These are phyloP conservation scores for Sinodicranocentrus sp. DNA, from an alignment of 2,888 invertebrate genomes.

Conservation along the genomic window DNA sequence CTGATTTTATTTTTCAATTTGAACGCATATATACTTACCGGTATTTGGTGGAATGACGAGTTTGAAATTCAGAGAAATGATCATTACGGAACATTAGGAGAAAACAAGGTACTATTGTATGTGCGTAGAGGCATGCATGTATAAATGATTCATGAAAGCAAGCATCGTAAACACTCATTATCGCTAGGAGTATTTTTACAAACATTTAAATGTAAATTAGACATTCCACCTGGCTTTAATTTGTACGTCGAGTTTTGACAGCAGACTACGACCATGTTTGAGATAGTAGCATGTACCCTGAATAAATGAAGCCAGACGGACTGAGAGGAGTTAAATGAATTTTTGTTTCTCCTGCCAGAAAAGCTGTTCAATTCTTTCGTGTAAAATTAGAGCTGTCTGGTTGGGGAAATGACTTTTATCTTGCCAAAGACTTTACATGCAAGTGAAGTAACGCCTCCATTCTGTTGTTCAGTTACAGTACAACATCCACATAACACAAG, in stretches of 20 bases:
- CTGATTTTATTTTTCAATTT: too few species aligned
- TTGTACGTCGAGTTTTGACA: not conserved
- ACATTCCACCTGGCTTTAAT: constrained; percentile 1
- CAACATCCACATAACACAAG: too few species aligned
- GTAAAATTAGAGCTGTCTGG: too few species aligned
- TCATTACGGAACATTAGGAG: not conserved
- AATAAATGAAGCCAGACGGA: not conserved
- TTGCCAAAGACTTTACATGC: too few species aligned
- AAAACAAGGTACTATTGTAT: not conserved
- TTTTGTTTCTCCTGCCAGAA: not conserved
- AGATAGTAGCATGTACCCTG: too few species aligned
- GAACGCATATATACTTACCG: too few species aligned
- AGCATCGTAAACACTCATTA: not conserved
- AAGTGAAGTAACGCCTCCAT: too few species aligned
- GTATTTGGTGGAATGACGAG: not conserved
- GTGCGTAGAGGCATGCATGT: not conserved
- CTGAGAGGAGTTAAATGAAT: constrained; percentile 5
- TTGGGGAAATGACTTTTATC: too few species aligned
- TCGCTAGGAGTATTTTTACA: not conserved
- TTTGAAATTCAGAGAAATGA: not conserved
- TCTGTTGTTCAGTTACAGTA: not conserved
- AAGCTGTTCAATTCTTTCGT: not conserved
- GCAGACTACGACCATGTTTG: too few species aligned
- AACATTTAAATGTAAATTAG: not conserved
- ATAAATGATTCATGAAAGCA: constrained; percentile 3